Percentiles rank a stretch among this genome's conserved stretches.
Evolutionary conservation across 2,888 invertebrate species (phyloP).

Genomic region (Acholoe squamosa): DNA sequence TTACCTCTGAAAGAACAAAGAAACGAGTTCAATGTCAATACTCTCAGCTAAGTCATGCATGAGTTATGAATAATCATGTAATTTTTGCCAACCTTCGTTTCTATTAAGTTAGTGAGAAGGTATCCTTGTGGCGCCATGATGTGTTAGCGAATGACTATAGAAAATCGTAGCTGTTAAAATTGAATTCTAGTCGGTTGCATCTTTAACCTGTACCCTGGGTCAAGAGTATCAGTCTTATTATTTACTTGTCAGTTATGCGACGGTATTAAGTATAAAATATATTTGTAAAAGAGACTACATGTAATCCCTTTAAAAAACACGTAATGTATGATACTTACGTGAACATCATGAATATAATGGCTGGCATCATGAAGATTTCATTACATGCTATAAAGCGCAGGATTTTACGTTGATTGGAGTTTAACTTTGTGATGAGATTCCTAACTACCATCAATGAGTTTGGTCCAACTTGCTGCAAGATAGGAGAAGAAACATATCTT

Average conservation of each 20-base stretch:
- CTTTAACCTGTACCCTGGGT: no score
- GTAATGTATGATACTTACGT: conserved; percentile 87
- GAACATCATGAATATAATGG: conserved; percentile 86
- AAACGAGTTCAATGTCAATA: not conserved
- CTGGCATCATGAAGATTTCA: conserved; percentile 90
- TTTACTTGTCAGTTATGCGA: not conserved
- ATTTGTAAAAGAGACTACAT: not conserved
- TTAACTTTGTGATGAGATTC: conserved; percentile 92
- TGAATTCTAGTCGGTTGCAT: no score
- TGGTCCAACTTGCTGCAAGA: conserved; percentile 92
- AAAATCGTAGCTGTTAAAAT: no score
- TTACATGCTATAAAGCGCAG: conserved; percentile 94
- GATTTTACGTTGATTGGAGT: conserved; percentile 94
- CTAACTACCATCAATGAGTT: conserved; percentile 95
- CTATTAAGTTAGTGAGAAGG: no score
- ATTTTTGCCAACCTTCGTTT: no score
- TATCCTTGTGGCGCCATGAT: no score
- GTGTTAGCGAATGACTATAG: no score
- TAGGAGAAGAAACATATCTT: not conserved
- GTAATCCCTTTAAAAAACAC: not conserved
- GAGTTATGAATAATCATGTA: no score
- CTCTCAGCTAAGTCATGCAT: not conserved
- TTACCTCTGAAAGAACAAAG: conserved; percentile 88
- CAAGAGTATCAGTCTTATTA: no score
- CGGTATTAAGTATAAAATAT: not conserved